phyloP scores from a whole-genome alignment of 2,797 vertebrate genomes.

The Catamblyrhynchus diadema region DNA sequence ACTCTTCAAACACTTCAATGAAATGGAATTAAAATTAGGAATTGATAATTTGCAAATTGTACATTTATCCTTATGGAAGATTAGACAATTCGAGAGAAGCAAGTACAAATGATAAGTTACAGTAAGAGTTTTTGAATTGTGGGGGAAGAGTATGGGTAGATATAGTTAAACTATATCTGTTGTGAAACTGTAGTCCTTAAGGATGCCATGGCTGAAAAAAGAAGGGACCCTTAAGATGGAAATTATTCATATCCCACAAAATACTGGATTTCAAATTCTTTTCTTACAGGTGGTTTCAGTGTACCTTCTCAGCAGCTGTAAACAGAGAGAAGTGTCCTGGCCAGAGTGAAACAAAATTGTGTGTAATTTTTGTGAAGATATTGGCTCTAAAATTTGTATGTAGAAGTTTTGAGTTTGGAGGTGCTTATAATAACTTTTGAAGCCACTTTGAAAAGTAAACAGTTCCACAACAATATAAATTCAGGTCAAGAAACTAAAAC shows the following conservation, averaged over 20 bases:
- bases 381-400: not conserved
- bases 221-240: not conserved
- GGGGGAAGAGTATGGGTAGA: not conserved
- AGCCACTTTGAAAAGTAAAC: not conserved
- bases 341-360: not conserved
- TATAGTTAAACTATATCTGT: not conserved
- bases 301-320: not conserved
- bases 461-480: not conserved
- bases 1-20: not conserved
- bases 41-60: not conserved
- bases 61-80: not conserved
- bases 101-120: not conserved
- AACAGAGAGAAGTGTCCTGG: not conserved
- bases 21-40: not conserved
- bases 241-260: fast-evolving
- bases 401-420: not conserved
- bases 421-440: not conserved
- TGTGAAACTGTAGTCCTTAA: not conserved
- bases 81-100: not conserved
- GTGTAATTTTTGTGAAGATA: not conserved
- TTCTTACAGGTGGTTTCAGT: not conserved
- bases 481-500: not conserved
- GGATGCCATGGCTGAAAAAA: not conserved
- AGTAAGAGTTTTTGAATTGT: not conserved
- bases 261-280: not conserved